Base-by-base conservation (phyloP, 2,797 vertebrate genomes). In the Gadopsis bispinosus region DNA sequence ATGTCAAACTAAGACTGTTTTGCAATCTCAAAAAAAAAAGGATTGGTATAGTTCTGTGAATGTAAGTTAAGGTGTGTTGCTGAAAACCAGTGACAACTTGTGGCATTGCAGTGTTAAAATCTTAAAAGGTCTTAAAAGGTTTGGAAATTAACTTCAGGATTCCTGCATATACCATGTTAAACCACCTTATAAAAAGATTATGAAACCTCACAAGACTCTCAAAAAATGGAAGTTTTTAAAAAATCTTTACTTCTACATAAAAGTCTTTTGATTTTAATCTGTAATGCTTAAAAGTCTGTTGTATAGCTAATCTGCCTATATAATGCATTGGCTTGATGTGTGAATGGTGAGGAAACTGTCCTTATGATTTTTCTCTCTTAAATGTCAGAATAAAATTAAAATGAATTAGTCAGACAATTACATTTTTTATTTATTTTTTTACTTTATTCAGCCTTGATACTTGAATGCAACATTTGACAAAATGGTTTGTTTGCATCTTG, bases 201-300 rank as follows among this genome's bases (percentile, higher is more conserved):
- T 2, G 20, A 48, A 69, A 50, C 39, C 22, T 53, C 9, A 13
- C 2, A 29, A 66, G 20, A 11, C 14, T 43, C 35, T 33, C 48
- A 47, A 9, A 62, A 22, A 50, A 33, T 3, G 53, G 17, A 41
- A 37, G 8, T 59, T 59, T 47, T 0, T 50, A 45, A 1, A 35
- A 33, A 33, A 33, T 35, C 51, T 59, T 51, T 53, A n/a, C 33
- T 51, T 59, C 4, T 16, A 17, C 43, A 17, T 45, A 47, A 60
- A 61, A 13, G 11, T 13, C 59, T 74, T 73, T 54, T 31, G 51
- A 60, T 76, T 55, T 29, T 76, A 35, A 71, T 58, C 35, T 65
- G 63, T 69, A 69, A 16, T 50, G 56, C 20, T 68, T 75, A 59
- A 31, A 60, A 39, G 35, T 45, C 22, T 59, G 54, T 73, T 68